These are phyloP conservation scores for Oplegnathus fasciatus DNA, from an alignment of 2,113 vertebrate genomes.

Conservation along the genomic window DNA sequence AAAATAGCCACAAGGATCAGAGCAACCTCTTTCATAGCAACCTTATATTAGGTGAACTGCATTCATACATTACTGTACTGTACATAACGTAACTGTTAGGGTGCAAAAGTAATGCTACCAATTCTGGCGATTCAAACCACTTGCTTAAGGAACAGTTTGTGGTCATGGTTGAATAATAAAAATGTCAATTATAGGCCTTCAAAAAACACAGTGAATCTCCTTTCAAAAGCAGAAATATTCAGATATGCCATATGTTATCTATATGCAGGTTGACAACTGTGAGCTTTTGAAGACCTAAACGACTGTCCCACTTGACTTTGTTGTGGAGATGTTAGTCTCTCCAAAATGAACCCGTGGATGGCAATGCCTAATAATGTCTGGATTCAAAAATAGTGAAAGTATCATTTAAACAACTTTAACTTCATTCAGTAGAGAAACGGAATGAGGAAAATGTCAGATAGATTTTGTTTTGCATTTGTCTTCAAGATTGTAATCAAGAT, in stretches of 20 bases:
- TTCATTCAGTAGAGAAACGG: not conserved
- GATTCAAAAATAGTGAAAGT: not conserved
- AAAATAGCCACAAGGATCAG: not conserved
- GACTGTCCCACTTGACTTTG: not conserved
- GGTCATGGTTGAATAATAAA: not conserved
- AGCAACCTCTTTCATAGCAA: too few relatives aligned
- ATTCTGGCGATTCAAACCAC: not conserved
- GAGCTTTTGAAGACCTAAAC: not conserved
- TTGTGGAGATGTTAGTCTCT: not conserved
- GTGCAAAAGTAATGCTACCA: not conserved
- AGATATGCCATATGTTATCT: not conserved
- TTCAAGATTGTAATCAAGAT: not conserved
- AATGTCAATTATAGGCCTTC: not conserved
- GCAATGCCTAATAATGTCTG: not conserved
- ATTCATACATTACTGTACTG: not conserved
- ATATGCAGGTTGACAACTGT: too few relatives aligned
- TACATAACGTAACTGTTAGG: not conserved
- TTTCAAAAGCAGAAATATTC: not conserved
- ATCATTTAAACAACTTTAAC: not conserved
- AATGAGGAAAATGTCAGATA: not conserved
- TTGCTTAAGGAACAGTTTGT: not conserved
- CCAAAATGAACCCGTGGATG: not conserved
- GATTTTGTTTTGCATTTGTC: conserved; percentile 12
- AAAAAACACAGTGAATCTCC: not conserved
- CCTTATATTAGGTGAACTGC: not conserved